Percentiles rank a stretch among this genome's conserved stretches.
Evolutionary conservation across 2,113 vertebrate genomes (phyloP).

Genomic region (Anser cygnoides): DNA sequence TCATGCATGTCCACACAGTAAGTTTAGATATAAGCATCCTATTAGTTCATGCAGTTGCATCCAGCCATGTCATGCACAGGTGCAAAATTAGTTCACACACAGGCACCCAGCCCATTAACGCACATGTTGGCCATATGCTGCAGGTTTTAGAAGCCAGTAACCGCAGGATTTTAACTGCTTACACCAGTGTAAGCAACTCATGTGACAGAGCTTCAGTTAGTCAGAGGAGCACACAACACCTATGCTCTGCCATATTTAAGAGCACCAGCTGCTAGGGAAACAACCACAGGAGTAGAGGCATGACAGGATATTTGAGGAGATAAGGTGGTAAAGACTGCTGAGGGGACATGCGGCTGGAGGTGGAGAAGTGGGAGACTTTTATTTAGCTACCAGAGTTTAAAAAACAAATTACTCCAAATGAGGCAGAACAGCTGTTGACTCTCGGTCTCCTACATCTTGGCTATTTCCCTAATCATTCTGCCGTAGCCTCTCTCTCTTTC

Average conservation of each 20-base stretch:
- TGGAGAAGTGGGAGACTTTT: not conserved
- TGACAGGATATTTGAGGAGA: not conserved
- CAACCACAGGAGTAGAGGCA: not conserved
- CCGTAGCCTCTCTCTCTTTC: not conserved
- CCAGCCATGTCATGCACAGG: not conserved
- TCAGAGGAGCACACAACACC: fast-evolving
- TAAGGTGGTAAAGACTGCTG: not conserved
- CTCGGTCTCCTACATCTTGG: not conserved
- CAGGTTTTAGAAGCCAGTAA: not conserved
- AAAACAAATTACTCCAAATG: not conserved
- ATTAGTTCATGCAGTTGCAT: not conserved
- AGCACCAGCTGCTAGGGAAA: not conserved
- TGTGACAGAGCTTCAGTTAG: not conserved
- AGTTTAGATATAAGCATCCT: too few species aligned
- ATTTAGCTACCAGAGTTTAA: not conserved
- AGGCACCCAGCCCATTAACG: not conserved
- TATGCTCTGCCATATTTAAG: fast-evolving
- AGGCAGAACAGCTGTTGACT: not conserved
- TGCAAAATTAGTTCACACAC: not conserved
- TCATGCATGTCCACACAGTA: not conserved
- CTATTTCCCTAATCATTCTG: not conserved
- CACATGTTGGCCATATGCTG: fast-evolving
- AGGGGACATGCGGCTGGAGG: not conserved
- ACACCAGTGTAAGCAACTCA: not conserved
- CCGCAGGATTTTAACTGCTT: not conserved